phyloP scores from a whole-genome alignment of 2,797 vertebrate species.

The Oreochromis grahami region DNA sequence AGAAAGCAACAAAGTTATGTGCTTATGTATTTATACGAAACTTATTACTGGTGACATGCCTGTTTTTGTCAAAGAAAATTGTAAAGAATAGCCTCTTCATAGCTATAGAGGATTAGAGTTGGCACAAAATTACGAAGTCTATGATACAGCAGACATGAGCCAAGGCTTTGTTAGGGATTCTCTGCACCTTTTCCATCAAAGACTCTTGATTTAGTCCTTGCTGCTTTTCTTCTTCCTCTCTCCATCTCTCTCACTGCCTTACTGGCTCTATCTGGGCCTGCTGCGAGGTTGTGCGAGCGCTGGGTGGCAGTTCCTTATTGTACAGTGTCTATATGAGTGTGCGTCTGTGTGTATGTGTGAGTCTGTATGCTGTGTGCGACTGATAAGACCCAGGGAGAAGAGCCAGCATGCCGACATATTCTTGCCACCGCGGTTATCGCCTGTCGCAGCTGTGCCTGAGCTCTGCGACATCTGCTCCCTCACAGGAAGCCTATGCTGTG shows the following conservation, averaged over 20 bases:
- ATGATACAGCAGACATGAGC: constrained; percentile 64
- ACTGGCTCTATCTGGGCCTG: constrained; percentile 62
- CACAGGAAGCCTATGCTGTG: constrained; percentile 76
- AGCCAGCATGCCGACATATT: constrained; percentile 78
- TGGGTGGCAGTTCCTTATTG: constrained; percentile 75
- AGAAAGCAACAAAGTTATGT: neutral
- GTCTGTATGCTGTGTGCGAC: constrained; percentile 63
- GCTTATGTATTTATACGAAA: neutral
- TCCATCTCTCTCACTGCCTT: constrained; percentile 57
- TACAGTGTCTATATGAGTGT: constrained; percentile 55
- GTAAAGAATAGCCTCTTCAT: constrained; percentile 47
- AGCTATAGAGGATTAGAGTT: constrained; percentile 61
- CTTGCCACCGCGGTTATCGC: constrained; percentile 78
- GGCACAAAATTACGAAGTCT: constrained; percentile 62
- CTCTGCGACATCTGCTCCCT: constrained; percentile 80
- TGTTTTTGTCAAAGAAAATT: constrained; percentile 15
- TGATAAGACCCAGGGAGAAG: constrained; percentile 77
- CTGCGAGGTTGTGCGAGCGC: constrained; percentile 63
- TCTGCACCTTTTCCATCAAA: constrained; percentile 65
- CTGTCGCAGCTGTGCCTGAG: constrained; percentile 78
- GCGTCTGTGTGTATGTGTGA: constrained; percentile 40
- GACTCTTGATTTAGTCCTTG: constrained; percentile 68
- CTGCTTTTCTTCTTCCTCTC: constrained; percentile 54
- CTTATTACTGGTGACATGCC: neutral
- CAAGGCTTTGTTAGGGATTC: constrained; percentile 71